Conservation (phyloP, 2,797 vertebrate genomes). For the Sebastes elongatus region DNA sequence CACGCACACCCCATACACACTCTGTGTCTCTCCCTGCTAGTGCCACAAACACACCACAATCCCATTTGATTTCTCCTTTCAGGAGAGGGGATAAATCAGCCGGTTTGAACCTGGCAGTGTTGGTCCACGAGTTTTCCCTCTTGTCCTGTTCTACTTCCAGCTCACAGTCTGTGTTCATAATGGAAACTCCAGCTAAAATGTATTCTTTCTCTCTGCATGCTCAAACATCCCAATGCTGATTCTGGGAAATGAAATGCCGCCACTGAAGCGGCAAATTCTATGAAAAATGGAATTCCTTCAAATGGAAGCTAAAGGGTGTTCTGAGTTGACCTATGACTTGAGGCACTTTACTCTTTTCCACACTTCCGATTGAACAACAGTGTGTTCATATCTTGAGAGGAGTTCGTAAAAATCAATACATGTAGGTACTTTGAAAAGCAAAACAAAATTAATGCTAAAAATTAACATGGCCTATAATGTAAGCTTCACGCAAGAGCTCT, state of each 20-base stretch:
- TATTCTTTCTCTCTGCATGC: constrained; percentile 35
- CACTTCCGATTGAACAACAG: no score
- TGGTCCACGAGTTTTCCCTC: constrained; percentile 55
- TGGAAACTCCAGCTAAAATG: constrained; percentile 28
- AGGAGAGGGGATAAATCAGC: constrained; percentile 51
- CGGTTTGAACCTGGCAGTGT: constrained; percentile 29
- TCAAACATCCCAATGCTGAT: constrained; percentile 33
- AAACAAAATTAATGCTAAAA: background rate
- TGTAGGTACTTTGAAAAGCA: no score
- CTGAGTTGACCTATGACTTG: constrained; percentile 24
- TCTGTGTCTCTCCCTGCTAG: background rate
- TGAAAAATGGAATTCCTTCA: constrained; percentile 26
- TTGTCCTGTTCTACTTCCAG: constrained; percentile 57
- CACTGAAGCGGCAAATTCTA: constrained; percentile 33
- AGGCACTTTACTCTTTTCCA: background rate
- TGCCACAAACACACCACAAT: constrained; percentile 29
- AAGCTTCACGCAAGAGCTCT: background rate
- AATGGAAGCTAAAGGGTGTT: constrained; percentile 1
- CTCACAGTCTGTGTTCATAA: constrained; percentile 41
- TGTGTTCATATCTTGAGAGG: no score
- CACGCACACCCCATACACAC: background rate
- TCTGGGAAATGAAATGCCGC: constrained; percentile 39
- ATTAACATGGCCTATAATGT: background rate
- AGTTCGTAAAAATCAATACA: no score
- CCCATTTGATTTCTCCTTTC: constrained; percentile 42